Conservation (phyloP, 2,797 vertebrate species). For the Limosa lapponica region DNA sequence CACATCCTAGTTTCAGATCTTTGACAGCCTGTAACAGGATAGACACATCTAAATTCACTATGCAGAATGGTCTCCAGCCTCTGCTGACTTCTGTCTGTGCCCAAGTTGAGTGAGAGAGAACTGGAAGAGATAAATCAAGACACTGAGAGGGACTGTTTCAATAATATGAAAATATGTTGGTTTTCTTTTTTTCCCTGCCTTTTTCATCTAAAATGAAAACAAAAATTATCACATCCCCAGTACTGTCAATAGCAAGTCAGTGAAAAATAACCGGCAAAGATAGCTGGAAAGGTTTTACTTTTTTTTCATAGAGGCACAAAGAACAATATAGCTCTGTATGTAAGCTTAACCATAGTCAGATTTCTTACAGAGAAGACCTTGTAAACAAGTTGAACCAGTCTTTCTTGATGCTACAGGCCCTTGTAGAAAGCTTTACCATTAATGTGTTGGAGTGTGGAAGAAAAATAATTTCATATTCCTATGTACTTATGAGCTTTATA, state of each 20-base stretch:
- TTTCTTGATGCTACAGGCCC: neutral
- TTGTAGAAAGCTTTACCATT: neutral
- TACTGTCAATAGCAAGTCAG: neutral
- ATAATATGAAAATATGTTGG: fast-evolving
- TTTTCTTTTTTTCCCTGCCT: neutral
- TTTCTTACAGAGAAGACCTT: neutral
- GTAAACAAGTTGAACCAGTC: neutral
- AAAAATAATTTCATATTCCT: neutral
- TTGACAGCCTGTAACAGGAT: neutral
- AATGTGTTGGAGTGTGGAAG: neutral
- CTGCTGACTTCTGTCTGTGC: neutral
- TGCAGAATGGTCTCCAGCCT: neutral
- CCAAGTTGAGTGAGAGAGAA: neutral
- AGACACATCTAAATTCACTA: neutral
- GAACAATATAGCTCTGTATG: neutral
- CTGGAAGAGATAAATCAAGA: neutral
- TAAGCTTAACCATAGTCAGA: neutral
- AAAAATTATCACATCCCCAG: neutral
- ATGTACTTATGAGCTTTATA: neutral
- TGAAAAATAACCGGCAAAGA: neutral
- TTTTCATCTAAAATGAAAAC: neutral
- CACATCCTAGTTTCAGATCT: neutral
- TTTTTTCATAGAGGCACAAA: neutral
- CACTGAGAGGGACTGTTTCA: neutral
- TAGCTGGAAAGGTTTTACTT: neutral